Evolutionary conservation across 2,888 invertebrate genomes (phyloP), one percentile per base, ranked within the genome.

Genomic region (Bimastos eiseni): DNA sequence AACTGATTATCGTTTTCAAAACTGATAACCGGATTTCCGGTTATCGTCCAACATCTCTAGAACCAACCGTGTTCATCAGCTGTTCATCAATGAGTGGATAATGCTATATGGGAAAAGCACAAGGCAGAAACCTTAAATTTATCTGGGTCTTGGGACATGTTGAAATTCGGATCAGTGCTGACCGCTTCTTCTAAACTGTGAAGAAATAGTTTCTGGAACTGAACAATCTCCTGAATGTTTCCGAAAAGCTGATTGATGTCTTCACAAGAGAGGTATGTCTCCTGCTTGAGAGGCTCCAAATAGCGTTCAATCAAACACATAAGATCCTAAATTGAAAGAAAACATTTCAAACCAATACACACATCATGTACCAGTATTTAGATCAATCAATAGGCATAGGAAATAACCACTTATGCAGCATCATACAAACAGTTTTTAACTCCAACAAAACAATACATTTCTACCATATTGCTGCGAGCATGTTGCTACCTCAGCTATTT

Each of bases 171-270:
- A 24, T 86, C 86, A 37, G 86, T 37, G 86, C 37, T 94, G 38
- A 95, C 93, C 86, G 95, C 95, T 91, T 95, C 95, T 92, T 95
- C 95, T 86, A 95, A 92, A 92, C 98, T 98, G 96, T 98, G 97
- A 93, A 98, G 96, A 95, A 99, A 99, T 95, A 98, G 97, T 94
- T 98, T 96, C 96, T 99, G 99, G 96, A 99, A 99, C 95, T 97
- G 97, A 92, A 98, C 98, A 95, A 99, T 99, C 96, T 99, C 98
- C 95, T 98, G 98, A 95, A 99, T 98, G 96, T 98, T 98, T 93
- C 98, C 98, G 95, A 99, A 98, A 94, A 99, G 96, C 92, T 98
- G 98, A 95, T 98, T 98, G 95, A 98, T 98, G 96, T 99, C 98
- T 93, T 98, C 98, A 94, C 97, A 97, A 92, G 98, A 98, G 95